Percentiles rank a stretch among this genome's conserved stretches.
These are phyloP conservation scores for Rutilus rutilus DNA, from an alignment of 2,113 vertebrate genomes.

Conservation along the genomic window DNA sequence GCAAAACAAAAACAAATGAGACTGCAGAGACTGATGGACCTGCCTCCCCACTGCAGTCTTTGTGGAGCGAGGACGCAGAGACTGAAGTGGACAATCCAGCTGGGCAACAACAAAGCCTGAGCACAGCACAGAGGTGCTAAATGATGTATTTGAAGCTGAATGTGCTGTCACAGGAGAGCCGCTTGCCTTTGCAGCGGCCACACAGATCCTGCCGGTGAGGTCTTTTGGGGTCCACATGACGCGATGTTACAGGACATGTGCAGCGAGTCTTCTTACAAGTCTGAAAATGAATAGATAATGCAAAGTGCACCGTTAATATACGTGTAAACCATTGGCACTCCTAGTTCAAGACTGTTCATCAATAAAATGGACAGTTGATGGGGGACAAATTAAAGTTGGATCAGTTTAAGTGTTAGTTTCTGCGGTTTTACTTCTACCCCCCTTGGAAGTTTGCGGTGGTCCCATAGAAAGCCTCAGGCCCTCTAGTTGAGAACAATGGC, in stretches of 20 bases:
- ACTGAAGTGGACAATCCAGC: slow-evolving; percentile 11
- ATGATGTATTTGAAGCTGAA: slow-evolving; percentile 99
- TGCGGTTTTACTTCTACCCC: neutral
- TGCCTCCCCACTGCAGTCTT: slow-evolving; percentile 21
- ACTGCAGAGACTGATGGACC: slow-evolving; percentile 47
- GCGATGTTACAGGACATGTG: slow-evolving; percentile 84
- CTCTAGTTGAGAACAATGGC: no score
- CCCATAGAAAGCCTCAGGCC: neutral
- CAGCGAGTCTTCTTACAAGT: slow-evolving; percentile 92
- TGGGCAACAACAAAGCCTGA: neutral
- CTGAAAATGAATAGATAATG: slow-evolving; percentile 64
- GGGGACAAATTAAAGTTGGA: neutral
- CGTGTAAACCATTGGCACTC: no score
- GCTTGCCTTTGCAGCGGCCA: slow-evolving; percentile 94
- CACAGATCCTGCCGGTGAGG: slow-evolving; percentile 96
- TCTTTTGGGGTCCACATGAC: slow-evolving; percentile 93
- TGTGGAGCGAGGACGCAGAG: neutral
- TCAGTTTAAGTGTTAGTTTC: neutral
- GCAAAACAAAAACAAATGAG: slow-evolving; percentile 65
- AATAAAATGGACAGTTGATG: neutral
- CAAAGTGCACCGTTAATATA: no score
- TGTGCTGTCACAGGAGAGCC: slow-evolving; percentile 94
- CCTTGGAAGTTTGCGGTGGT: neutral
- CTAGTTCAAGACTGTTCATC: neutral
- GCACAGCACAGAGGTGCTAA: slow-evolving; percentile 59